Base-by-base conservation (phyloP, 2,888 invertebrate genomes). In the Drosophila fungiperda region DNA sequence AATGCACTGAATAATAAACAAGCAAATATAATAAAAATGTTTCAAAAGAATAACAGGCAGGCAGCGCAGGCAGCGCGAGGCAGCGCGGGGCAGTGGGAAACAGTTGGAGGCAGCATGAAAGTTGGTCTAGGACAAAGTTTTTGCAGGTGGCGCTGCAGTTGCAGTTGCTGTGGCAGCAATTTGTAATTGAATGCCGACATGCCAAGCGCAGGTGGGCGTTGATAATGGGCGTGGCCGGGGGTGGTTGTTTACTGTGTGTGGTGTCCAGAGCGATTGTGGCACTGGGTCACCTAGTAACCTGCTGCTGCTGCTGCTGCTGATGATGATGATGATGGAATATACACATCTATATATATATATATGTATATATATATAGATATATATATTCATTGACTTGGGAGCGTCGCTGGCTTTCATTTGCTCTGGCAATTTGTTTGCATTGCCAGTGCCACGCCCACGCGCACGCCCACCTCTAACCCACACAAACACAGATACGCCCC, bases 211-310 rank as follows among this genome's bases (percentile, higher is more conserved):
- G 35, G n/a, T 54, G 68, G 68, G 68, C 68, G 52, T 53, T 48
- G 45, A 49, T 29, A 29, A n/a, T 35, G 59, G 68, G 68, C 68
- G 68, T 69, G 68, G 67, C 42, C 11, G 29, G 29, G 29, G 40
- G 4, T 23, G 23, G 3, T 45, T 23, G 11, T 48, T 35, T 42
- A 38, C 36, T 11, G 38, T 23, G 29, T 29, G 3, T 7, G 64
- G 68, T 72, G 74, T 73, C 74, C 72, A 80, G 83, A 53, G 76
- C 64, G 54, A 58, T 42, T 59, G 35, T 48, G 83, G 78, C 82
- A 90, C 78, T 91, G 90, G 90, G 90, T 90, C 91, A 90, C 91
- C 90, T 87, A 90, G 91, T 90, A 90, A 90, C 90, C 90, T 78
- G 91, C n/a, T 52, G 38, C 6, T 38, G 38, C 0, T 38, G 35